A percentile compares a stretch with the other conserved stretches of the same genome.
These are phyloP conservation scores for Helogale parvula DNA, from an alignment of 2,113 vertebrate species.

Conservation along the genomic window DNA sequence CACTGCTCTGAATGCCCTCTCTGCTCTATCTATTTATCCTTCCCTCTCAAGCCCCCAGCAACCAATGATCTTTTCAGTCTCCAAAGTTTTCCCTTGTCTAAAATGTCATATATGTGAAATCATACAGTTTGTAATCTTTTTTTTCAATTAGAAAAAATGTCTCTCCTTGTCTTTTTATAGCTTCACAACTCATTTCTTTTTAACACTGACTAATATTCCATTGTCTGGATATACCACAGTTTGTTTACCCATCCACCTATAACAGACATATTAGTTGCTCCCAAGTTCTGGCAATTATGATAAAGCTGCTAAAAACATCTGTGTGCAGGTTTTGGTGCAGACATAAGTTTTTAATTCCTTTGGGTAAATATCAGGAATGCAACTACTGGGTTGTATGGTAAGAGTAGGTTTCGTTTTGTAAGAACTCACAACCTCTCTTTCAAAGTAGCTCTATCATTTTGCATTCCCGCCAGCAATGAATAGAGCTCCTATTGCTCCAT, in stretches of 20 bases:
- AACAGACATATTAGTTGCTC: not conserved
- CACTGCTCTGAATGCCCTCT: not conserved
- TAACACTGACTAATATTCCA: not conserved
- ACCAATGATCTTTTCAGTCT: not conserved
- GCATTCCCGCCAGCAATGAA: not conserved
- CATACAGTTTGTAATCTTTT: not conserved
- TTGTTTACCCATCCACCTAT: not conserved
- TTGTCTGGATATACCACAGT: not conserved
- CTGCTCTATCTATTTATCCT: not conserved
- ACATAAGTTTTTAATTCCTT: not conserved
- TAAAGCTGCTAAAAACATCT: not conserved
- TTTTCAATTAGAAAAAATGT: not conserved
- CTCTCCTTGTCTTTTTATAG: not conserved
- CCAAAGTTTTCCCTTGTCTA: not conserved
- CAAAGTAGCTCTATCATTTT: not conserved
- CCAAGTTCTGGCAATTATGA: not conserved
- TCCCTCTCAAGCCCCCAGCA: not conserved
- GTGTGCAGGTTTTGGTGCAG: not conserved
- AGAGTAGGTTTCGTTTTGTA: not conserved
- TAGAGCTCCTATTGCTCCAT: not conserved
- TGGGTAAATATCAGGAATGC: not conserved
- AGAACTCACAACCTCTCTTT: not conserved
- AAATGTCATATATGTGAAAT: not conserved
- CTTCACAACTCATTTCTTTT: not conserved
- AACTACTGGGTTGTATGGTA: not conserved